Percentiles rank a stretch among this genome's conserved stretches.
Evolutionary conservation across 1,140 invertebrate genomes (phyloP).

Genomic region (Heterodera carotae): DNA sequence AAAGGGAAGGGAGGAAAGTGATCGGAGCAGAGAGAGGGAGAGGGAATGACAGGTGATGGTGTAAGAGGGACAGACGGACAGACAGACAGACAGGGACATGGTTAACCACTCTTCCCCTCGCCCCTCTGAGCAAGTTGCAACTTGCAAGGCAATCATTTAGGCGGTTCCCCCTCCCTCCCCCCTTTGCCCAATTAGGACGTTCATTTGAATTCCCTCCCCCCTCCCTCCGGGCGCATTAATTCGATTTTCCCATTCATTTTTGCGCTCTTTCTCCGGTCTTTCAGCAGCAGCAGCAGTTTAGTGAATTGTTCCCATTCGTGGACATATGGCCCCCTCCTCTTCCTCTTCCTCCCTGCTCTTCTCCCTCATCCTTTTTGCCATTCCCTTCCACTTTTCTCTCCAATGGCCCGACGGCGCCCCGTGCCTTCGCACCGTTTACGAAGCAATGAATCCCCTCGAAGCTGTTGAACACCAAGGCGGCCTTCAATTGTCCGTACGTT

Average conservation of each 20-base stretch:
- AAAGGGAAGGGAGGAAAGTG: background rate
- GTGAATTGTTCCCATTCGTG: too few relatives aligned
- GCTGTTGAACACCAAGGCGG: conserved; percentile 65
- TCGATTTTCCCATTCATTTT: too few relatives aligned
- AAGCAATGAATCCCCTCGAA: conserved; percentile 63
- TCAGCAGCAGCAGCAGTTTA: too few relatives aligned
- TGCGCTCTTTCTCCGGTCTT: background rate
- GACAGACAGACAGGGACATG: too few relatives aligned
- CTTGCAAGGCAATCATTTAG: background rate
- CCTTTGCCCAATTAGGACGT: background rate
- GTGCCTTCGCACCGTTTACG: conserved; percentile 57
- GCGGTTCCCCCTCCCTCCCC: background rate
- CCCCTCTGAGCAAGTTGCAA: background rate
- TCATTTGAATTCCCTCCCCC: background rate
- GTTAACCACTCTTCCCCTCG: background rate
- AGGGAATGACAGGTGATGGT: background rate
- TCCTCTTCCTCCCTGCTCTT: background rate
- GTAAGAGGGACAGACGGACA: too few relatives aligned
- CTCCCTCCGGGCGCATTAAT: too few relatives aligned
- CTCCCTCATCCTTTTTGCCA: background rate
- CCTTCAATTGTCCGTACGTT: conserved; percentile 42
- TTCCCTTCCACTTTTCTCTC: background rate
- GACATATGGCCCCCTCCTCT: too few relatives aligned
- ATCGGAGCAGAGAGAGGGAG: background rate
- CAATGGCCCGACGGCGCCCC: conserved; percentile 63